These are phyloP conservation scores for Phodopus roborovskii DNA, from an alignment of 2,113 vertebrate genomes.

Conservation along the genomic window DNA sequence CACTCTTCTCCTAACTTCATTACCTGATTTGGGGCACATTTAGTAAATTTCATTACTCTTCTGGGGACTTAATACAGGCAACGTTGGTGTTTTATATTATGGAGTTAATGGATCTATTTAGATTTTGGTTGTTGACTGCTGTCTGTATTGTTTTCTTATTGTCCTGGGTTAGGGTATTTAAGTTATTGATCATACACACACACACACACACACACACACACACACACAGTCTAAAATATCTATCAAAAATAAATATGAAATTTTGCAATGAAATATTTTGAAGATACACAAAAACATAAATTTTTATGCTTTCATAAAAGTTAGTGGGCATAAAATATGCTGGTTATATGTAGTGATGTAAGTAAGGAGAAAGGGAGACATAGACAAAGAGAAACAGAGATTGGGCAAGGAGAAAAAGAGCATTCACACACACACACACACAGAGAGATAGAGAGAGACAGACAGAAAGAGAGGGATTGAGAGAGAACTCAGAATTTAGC, in stretches of 20 bases:
- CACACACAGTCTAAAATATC: neutral
- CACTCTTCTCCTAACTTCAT: accelerated
- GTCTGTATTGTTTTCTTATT: neutral
- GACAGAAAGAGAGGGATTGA: neutral
- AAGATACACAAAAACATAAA: neutral
- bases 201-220: neutral
- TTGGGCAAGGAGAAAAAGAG: neutral
- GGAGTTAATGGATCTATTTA: neutral
- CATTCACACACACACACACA: too few species aligned
- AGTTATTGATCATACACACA: neutral
- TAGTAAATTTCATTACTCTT: neutral
- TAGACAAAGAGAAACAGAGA: neutral
- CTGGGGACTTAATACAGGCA: neutral
- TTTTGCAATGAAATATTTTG: neutral
- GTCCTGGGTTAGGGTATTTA: neutral
- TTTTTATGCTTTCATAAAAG: neutral
- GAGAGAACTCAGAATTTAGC: neutral
- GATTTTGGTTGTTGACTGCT: neutral
- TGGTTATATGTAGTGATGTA: neutral
- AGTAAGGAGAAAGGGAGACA: neutral
- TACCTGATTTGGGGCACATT: neutral
- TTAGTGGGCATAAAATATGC: neutral
- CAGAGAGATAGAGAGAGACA: neutral
- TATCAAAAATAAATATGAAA: neutral
- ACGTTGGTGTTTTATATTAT: neutral